Evolutionary conservation across 2,888 invertebrate genomes (phyloP).

Genomic region (Synergus umbraculus): DNA sequence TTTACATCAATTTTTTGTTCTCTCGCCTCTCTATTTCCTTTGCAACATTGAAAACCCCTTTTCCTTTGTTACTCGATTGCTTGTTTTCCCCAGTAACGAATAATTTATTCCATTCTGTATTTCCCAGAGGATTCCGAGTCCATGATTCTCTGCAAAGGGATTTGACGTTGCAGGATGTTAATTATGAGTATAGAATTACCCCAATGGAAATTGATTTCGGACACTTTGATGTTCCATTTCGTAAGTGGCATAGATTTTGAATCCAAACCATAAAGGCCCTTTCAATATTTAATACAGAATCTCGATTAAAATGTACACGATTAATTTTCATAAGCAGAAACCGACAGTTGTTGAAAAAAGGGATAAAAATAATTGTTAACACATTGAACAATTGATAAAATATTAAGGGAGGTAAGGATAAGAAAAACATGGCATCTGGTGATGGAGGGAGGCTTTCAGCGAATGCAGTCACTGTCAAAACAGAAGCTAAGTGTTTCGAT

Average conservation of each 20-base stretch:
- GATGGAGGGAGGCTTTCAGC: neutral
- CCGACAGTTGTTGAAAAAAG: neutral
- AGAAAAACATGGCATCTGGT: neutral
- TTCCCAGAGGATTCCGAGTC: conserved; percentile 23
- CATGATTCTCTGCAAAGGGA: conserved; percentile 19
- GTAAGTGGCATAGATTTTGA: conserved; percentile 37
- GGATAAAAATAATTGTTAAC: neutral
- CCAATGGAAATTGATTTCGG: conserved; percentile 45
- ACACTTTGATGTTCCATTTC: conserved; percentile 46
- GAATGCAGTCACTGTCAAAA: conserved; percentile 66
- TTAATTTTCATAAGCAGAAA: neutral
- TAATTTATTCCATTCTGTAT: conserved; percentile 27
- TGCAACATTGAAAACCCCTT: neutral
- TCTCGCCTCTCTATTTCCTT: neutral
- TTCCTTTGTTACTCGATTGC: conserved; percentile 14
- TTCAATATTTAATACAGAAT: neutral
- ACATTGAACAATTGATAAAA: conserved; percentile 3
- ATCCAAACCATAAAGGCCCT: neutral
- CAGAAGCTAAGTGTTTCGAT: conserved; percentile 73
- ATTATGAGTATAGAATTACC: conserved; percentile 36
- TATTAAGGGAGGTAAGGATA: neutral
- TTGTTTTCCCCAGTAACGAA: neutral
- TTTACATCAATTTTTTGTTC: neutral
- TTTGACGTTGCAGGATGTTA: conserved; percentile 35
- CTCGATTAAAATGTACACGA: neutral